Base-by-base conservation (phyloP, 2,113 vertebrate genomes). In the Phylloscopus trochiloides region DNA sequence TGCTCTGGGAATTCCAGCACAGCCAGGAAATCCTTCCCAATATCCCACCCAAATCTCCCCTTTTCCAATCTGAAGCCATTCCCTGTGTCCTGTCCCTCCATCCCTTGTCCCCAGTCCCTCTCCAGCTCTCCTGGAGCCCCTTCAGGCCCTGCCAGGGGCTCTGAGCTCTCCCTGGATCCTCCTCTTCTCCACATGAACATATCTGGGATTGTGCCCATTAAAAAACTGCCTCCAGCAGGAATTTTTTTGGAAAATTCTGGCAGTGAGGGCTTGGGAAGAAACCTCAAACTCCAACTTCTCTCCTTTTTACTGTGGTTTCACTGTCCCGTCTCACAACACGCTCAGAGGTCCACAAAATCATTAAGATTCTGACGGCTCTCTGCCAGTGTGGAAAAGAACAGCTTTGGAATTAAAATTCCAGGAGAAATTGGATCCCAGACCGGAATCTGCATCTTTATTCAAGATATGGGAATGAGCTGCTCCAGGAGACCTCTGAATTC, bases 351-450 rank as follows among this genome's bases (percentile, higher is more conserved):
- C 50, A 55, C 18, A 29, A 71, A 92, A 73, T 52, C n/a, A 92
- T 96, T 91, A 95, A 79, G 93, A 95, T 96, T 95, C 91, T 74
- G 72, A 92, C 96, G 91, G 82, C 88, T 91, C 32, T 25, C 9
- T 66, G 95, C 57, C 57, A 86, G 61, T 36, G 90, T 81, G 78
- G 92, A 91, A 91, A 91, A 95, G 79, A 95, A 67, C 81, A 97
- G 61, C 82, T 94, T 76, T 57, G 78, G 94, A 96, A 96, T 97
- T 96, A 96, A 97, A 96, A 97, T 97, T 92, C 94, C 66, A 34
- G 61, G 85, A 88, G 92, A 95, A 97, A 95, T 92, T 58, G 72
- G 97, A 95, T 97, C 82, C 89, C 89, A 45, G 75, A 87, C 40
- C 36, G 65, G 81, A 87, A 62, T 25, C 81, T 86, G 82, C 94